A percentile compares a stretch with the other conserved stretches of the same genome.
Conservation (phyloP, 2,888 invertebrate genomes). For the Theretra japonica region DNA sequence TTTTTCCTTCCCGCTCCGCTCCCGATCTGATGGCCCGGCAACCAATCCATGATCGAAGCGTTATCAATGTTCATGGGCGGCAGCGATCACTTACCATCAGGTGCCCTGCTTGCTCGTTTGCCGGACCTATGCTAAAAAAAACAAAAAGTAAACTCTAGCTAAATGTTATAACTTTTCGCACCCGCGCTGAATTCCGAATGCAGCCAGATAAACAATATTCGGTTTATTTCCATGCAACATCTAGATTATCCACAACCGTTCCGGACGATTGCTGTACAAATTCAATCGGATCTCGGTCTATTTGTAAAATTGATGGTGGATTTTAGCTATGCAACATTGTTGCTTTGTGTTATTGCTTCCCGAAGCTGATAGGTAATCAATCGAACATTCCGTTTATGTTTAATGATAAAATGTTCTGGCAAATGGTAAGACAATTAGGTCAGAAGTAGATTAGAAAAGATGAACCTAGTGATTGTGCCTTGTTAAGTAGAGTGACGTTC, state of each 20-base stretch:
- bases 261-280: conserved; percentile 29
- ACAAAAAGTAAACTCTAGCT: not conserved
- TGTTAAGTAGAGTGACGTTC: too few relatives aligned
- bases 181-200: not conserved
- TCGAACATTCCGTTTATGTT: not conserved
- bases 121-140: too few relatives aligned
- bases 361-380: not conserved
- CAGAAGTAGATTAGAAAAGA: too few relatives aligned
- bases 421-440: too few relatives aligned
- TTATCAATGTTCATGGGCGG: too few relatives aligned
- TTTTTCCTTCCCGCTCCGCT: too few relatives aligned
- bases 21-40: too few relatives aligned
- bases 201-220: conserved; percentile 26
- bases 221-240: not conserved
- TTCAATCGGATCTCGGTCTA: conserved; percentile 20
- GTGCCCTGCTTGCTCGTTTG: too few relatives aligned
- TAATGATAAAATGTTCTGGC: too few relatives aligned
- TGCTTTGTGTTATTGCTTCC: not conserved
- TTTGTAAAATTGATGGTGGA: conserved; percentile 14
- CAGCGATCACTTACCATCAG: too few relatives aligned
- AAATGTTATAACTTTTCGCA: conserved; percentile 9
- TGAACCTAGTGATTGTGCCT: too few relatives aligned
- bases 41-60: too few relatives aligned
- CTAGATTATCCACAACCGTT: conserved; percentile 26
- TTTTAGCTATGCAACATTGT: conserved; percentile 1